Conservation (phyloP, 2,797 vertebrate genomes). For the Alectoris magna region DNA sequence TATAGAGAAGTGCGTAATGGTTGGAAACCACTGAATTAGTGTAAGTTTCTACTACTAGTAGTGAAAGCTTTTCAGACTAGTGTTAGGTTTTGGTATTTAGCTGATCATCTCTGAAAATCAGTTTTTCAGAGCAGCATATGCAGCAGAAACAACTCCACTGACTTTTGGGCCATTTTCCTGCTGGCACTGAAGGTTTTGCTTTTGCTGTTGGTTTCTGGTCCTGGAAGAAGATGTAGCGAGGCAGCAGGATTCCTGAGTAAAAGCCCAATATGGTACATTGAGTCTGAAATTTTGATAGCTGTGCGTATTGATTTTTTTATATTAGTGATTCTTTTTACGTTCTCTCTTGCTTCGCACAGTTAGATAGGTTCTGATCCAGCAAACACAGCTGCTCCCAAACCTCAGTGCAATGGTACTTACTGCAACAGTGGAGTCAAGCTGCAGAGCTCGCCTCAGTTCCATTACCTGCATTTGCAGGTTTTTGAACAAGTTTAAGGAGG, state of each 20-base stretch:
- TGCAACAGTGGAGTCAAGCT: background rate
- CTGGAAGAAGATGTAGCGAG: background rate
- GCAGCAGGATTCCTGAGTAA: background rate
- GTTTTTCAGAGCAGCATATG: background rate
- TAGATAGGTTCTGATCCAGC: background rate
- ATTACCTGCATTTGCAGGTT: background rate
- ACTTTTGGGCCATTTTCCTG: background rate
- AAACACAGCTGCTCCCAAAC: background rate
- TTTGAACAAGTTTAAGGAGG: background rate
- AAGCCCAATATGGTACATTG: background rate
- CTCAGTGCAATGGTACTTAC: background rate
- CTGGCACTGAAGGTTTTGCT: background rate
- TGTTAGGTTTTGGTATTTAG: background rate
- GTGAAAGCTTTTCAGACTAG: background rate
- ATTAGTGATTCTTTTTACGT: background rate
- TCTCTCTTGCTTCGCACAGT: fast-evolving
- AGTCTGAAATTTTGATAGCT: background rate
- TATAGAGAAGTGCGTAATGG: background rate
- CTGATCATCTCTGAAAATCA: background rate
- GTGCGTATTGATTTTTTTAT: background rate
- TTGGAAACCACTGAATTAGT: background rate
- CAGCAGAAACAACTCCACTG: background rate
- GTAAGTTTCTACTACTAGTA: background rate
- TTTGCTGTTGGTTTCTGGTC: background rate
- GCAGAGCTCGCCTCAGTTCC: background rate